Evolutionary conservation across 2,888 invertebrate species (phyloP), one percentile per base, ranked within the genome.

Genomic region (Iphiclides podalirius): DNA sequence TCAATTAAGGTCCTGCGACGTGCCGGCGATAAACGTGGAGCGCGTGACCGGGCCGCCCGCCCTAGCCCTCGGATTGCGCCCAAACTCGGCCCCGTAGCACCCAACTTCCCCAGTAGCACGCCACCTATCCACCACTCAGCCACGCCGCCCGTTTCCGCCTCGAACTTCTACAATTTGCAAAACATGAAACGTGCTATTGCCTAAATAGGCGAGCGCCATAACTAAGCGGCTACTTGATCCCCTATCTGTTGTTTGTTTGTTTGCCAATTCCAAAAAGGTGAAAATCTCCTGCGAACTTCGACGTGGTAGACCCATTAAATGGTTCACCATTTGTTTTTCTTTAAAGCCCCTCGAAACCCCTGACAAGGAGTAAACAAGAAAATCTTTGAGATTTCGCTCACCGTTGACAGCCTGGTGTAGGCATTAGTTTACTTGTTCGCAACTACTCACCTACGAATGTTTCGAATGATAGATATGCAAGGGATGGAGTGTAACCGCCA

Each of bases 181-280:
- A 79, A 75, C 72, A 75, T 70, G 67, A 80, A 79, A 84, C 85
- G 85, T 85, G 84, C 71, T 79, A 75, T 76, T 69, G 80, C 81
- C 66, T 85, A 83, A 86, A 80, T 70, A 83, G 75, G 69, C 75
- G 72, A 75, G 79, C 75, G 70, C 67, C 70, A 69, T 68, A 74
- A 76, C 73, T 72, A 68, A 76, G 70, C 70, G 62, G 64, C 59
- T 62, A 60, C 60, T 55, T 67, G 68, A 66, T 67, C 67, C 66
- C 70, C 67, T 59, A 70, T 70, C 69, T 74, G 69, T 65, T 80
- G 81, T 83, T 79, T 81, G 67, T 78, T 68, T 72, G 70, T 71
- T 70, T 72, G 75, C 74, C 79, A 76, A 79, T 79, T 26, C 23
- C 1, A 36, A 42, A 31, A 26, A 26, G n/a, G 35, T n/a, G n/a